Conservation (phyloP, 2,888 invertebrate genomes). For the Drosophila gaucha region DNA sequence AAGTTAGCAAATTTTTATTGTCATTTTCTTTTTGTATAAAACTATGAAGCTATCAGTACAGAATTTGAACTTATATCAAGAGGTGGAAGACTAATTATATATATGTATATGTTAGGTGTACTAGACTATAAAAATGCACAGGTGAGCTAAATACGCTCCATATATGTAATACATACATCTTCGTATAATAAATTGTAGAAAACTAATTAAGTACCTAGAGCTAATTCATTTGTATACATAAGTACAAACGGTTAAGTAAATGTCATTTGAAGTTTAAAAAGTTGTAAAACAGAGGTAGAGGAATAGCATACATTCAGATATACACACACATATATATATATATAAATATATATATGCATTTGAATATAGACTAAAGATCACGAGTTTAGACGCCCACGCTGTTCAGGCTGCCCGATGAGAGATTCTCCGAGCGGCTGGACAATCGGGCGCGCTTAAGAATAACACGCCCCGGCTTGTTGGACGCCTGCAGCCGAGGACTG, state of each 20-base stretch:
- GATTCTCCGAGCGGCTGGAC: slow-evolving; percentile 74
- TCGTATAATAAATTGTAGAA: slow-evolving; percentile 36
- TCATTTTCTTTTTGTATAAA: slow-evolving; percentile 39
- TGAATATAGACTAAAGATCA: slow-evolving; percentile 70
- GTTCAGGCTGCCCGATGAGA: slow-evolving; percentile 69
- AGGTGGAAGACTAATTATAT: slow-evolving; percentile 66
- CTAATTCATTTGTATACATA: slow-evolving; percentile 42
- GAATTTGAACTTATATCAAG: slow-evolving; percentile 57
- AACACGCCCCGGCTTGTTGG: slow-evolving; percentile 58
- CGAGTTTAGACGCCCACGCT: slow-evolving; percentile 72
- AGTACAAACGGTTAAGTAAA: slow-evolving; percentile 57
- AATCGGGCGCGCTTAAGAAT: slow-evolving; percentile 66
- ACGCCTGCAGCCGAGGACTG: slow-evolving; percentile 44
- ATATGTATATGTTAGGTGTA: slow-evolving; percentile 33
- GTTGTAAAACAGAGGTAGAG: slow-evolving; percentile 67
- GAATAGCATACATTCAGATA: slow-evolving; percentile 56
- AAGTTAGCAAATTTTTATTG: slow-evolving; percentile 66
- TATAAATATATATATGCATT: slow-evolving; percentile 9
- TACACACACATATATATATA: too few species aligned
- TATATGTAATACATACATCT: slow-evolving; percentile 20
- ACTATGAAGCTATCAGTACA: slow-evolving; percentile 74
- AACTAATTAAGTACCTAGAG: slow-evolving; percentile 67
- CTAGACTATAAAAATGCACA: slow-evolving; percentile 51
- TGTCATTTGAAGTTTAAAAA: slow-evolving; percentile 59
- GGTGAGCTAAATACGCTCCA: slow-evolving; percentile 14